phyloP scores from a whole-genome alignment of 2,113 vertebrate species.

The Varanus komodoensis region DNA sequence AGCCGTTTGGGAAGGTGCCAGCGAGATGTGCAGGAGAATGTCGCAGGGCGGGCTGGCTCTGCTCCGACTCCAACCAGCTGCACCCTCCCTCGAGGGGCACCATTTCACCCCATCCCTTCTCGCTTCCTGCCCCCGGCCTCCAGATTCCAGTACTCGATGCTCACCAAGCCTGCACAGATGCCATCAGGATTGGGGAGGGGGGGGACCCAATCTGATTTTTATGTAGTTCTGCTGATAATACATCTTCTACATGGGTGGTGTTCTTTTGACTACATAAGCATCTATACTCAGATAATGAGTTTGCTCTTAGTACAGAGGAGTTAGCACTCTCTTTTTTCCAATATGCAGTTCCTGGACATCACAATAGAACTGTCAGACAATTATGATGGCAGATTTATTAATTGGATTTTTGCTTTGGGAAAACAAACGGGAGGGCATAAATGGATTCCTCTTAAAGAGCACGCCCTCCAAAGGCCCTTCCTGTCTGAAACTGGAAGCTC shows the following conservation, averaged over 20 bases:
- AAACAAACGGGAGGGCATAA: neutral
- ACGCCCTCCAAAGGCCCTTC: conserved; percentile 53
- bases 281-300: neutral
- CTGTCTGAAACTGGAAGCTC: conserved; percentile 55
- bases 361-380: neutral
- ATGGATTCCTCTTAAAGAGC: neutral
- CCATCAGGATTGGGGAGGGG: too few species aligned
- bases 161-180: neutral
- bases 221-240: neutral
- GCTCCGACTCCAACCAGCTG: neutral
- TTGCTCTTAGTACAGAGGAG: neutral
- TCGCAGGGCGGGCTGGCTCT: too few species aligned
- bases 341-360: neutral
- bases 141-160: too few species aligned
- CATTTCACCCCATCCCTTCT: neutral
- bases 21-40: neutral
- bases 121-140: neutral
- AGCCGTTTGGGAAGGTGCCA: neutral
- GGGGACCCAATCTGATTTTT: too few species aligned
- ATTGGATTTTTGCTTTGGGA: neutral
- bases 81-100: too few species aligned
- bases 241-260: neutral
- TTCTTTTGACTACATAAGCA: neutral
- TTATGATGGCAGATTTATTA: conserved; percentile 36
- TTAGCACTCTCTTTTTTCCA: neutral